These are phyloP conservation scores for Caenorhabditis afra DNA, from an alignment of 2,888 invertebrate species.

Conservation along the genomic window DNA sequence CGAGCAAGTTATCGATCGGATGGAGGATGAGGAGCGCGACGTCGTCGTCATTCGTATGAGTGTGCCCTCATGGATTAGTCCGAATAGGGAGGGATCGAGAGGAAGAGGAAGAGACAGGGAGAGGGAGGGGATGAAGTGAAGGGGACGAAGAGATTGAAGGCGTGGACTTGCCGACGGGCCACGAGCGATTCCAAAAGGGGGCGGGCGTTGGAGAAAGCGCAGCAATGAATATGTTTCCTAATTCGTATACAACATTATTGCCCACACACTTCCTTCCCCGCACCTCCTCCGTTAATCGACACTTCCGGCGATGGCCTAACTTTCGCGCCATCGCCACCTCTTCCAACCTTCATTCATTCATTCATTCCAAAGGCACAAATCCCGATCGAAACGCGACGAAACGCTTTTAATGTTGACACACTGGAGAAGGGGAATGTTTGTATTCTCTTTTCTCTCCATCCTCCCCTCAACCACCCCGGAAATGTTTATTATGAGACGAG, in stretches of 20 bases:
- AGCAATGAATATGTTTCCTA: not conserved
- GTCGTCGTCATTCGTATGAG: slow-evolving; percentile 25
- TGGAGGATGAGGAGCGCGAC: slow-evolving; percentile 27
- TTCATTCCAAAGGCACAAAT: too few species aligned
- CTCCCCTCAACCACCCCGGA: not conserved
- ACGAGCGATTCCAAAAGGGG: not conserved
- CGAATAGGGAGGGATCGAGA: not conserved
- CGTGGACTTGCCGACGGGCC: slow-evolving; percentile 19
- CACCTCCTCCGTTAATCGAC: slow-evolving; percentile 1
- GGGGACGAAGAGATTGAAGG: slow-evolving; percentile 14
- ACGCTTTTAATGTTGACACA: slow-evolving; percentile 10
- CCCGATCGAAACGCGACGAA: not conserved
- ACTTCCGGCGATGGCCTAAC: too few species aligned
- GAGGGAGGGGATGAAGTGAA: slow-evolving; percentile 17
- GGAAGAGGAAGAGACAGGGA: slow-evolving; percentile 19
- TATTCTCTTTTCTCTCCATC: not conserved
- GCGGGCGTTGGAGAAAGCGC: too few species aligned
- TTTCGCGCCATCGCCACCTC: too few species aligned
- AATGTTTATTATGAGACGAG: slow-evolving; percentile 8
- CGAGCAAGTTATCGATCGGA: slow-evolving; percentile 25
- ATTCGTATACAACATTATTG: not conserved
- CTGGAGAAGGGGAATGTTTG: not conserved
- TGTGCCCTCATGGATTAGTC: slow-evolving; percentile 11
- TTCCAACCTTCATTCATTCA: too few species aligned
- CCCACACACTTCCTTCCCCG: not conserved